Base-by-base conservation (phyloP, 1,140 invertebrate genomes). In the Matsumurasca onukii region DNA sequence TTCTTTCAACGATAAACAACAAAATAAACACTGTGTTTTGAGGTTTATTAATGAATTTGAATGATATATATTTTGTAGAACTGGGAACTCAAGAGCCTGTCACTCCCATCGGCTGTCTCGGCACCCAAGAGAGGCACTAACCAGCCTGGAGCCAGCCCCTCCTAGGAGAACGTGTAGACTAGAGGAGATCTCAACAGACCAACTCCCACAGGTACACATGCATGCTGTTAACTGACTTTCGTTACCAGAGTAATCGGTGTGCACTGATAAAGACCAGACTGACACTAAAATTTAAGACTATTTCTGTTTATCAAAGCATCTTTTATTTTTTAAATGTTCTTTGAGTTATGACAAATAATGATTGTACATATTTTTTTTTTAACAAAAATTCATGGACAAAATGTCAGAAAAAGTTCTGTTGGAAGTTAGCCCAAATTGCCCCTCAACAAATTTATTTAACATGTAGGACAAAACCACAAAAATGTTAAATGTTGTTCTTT, bases 121-220 rank as follows among this genome's bases (percentile, higher is more conserved):
- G 25, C 5, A n/a, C n/a, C n/a, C n/a, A n/a, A 27, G 30, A 3
- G 55, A 59, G 12, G 55, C 55, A 29, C 27, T 25, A 13, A 48
- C 49, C 48, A 29, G 24, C 29, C 30, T 75, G 49, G 73, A 75
- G 67, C 73, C 73, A 22, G 39, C 72, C 68, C 24, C 71, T 69
- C 39, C 74, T 73, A 22, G 71, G 72, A 74, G 66, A 76, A 77
- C 67, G 70, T 67, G 9, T 76, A 73, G 75, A 20, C 65, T 48
- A 25, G 31, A 25, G 69, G 2, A 31, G 70, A 12, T 61, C 69
- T 9, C 20, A 64, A 20, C 49, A 34, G 13, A 2, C 34, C 2
- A n/a, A 24, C 25, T 51, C 29, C 2, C 29, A 25, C 61, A 63
- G 31, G 61, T 63, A 20, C 13, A 24, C 24, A 55, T n/a, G 24